phyloP scores from a whole-genome alignment of 2,797 vertebrate genomes.

The Pteropus rufus region DNA sequence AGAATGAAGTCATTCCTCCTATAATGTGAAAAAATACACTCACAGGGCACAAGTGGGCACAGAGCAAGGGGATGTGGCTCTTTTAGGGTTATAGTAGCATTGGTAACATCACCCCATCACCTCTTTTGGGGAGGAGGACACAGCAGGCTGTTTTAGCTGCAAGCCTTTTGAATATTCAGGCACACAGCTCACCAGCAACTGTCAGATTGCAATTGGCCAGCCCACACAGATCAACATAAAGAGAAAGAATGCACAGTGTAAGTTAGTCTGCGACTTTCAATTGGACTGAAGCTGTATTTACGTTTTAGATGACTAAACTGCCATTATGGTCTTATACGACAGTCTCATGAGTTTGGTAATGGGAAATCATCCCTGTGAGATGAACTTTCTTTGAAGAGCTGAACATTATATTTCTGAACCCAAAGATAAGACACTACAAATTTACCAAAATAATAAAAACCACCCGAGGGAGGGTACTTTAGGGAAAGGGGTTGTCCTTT shows the following conservation, averaged over 20 bases:
- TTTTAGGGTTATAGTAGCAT: too few relatives aligned
- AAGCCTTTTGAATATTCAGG: too few relatives aligned
- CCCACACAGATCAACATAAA: too few relatives aligned
- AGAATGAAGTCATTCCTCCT: not conserved
- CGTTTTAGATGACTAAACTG: not conserved
- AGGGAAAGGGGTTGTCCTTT: rapidly evolving
- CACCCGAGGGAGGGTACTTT: not conserved
- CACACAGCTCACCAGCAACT: too few relatives aligned
- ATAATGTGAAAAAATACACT: not conserved
- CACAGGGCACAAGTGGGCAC: not conserved
- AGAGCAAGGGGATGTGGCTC: not conserved
- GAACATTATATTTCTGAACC: not conserved
- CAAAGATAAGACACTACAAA: not conserved
- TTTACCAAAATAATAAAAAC: conserved; percentile 25
- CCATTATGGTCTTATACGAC: not conserved
- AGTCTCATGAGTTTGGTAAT: not conserved
- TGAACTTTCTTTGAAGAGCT: not conserved
- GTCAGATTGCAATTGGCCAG: too few relatives aligned
- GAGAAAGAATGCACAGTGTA: not conserved
- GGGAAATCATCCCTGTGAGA: not conserved
- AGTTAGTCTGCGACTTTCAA: not conserved
- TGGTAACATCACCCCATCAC: too few relatives aligned
- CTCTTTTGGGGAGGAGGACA: too few relatives aligned
- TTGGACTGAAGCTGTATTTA: not conserved
- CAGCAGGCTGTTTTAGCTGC: too few relatives aligned